Conservation (phyloP, 2,888 invertebrate species). For the Carabus problematicus region DNA sequence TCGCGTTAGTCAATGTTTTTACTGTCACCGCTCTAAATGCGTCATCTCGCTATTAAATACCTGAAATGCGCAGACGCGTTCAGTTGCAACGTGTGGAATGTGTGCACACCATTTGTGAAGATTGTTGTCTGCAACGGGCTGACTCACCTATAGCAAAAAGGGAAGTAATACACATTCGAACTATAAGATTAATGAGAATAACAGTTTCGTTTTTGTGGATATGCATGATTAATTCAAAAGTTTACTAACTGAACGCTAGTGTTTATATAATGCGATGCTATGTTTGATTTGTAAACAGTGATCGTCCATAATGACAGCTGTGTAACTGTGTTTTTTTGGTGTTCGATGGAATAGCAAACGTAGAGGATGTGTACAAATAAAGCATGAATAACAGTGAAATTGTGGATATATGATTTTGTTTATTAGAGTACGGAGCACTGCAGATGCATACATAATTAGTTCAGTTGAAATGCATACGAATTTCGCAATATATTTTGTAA, state of each 20-base stretch:
- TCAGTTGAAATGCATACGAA: neutral
- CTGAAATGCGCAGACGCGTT: no score
- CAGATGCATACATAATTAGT: conserved; percentile 22
- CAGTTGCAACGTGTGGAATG: no score
- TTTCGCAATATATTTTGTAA: neutral
- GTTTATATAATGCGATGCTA: conserved; percentile 7
- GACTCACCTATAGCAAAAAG: no score
- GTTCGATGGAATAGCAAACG: conserved; percentile 1
- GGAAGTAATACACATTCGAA: no score
- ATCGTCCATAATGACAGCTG: conserved; percentile 25
- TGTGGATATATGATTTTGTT: no score
- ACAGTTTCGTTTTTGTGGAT: conserved; percentile 14
- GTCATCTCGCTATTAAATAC: no score
- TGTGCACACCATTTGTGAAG: no score
- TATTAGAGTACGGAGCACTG: neutral
- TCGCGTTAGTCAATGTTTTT: no score
- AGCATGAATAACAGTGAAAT: conserved; percentile 20
- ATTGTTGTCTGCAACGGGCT: no score
- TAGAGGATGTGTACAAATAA: conserved; percentile 22
- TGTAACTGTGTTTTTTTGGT: conserved; percentile 23
- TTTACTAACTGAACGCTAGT: neutral
- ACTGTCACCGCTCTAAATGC: no score
- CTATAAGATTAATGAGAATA: no score
- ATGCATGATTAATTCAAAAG: conserved; percentile 22
- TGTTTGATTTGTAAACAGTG: conserved; percentile 34